Evolutionary conservation across 2,888 invertebrate species (phyloP).

Genomic region (Meta bourneti): DNA sequence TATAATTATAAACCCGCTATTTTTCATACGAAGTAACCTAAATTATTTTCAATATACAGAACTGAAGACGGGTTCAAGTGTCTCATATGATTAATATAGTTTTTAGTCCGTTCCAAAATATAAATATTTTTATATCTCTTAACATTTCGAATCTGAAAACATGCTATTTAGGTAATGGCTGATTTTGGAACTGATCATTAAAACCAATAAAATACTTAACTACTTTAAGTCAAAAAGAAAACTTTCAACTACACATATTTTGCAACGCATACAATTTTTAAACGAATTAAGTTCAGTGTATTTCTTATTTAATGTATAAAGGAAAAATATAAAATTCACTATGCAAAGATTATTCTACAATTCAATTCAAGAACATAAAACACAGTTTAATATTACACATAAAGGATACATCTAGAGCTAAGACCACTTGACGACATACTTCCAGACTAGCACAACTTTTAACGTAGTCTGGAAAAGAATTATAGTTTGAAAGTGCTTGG

Average conservation of each 20-base stretch:
- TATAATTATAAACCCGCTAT: background rate
- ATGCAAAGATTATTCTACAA: background rate
- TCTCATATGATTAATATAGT: too few relatives aligned
- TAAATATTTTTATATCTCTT: too few relatives aligned
- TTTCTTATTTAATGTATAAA: background rate
- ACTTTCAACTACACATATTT: too few relatives aligned
- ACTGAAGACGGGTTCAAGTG: too few relatives aligned
- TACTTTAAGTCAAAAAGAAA: too few relatives aligned
- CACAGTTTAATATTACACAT: background rate
- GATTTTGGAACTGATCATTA: too few relatives aligned
- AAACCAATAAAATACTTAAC: too few relatives aligned
- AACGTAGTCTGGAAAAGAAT: constrained; percentile 87
- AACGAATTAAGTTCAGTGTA: background rate
- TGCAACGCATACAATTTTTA: background rate
- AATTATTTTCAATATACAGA: background rate
- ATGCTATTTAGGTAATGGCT: too few relatives aligned
- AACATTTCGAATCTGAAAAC: too few relatives aligned
- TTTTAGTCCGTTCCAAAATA: too few relatives aligned
- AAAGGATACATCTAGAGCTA: constrained; percentile 90
- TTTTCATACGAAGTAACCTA: background rate
- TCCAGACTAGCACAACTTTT: constrained; percentile 96
- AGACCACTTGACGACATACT: constrained; percentile 93
- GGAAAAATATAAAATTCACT: background rate
- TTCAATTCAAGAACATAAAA: background rate
- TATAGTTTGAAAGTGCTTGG: background rate